phyloP scores from a whole-genome alignment of 2,888 invertebrate species.

The Pristionchus japonicus region DNA sequence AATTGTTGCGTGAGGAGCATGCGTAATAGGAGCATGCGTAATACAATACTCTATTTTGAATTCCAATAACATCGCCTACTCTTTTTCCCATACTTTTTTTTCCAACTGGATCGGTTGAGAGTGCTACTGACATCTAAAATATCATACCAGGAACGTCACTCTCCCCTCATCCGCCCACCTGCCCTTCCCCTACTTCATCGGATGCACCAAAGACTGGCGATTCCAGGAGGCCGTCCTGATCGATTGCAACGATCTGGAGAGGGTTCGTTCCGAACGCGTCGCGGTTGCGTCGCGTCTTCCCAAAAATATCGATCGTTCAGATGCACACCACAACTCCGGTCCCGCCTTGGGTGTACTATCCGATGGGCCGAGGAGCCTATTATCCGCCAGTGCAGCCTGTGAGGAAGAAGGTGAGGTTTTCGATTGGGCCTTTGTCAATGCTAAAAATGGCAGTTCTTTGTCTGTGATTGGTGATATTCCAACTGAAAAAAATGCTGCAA shows the following conservation, averaged over 20 bases:
- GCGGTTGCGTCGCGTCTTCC: no score
- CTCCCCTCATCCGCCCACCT: slow-evolving; percentile 50
- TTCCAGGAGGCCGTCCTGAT: slow-evolving; percentile 53
- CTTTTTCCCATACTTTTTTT: no score
- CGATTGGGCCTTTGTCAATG: background rate
- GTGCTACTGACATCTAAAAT: no score
- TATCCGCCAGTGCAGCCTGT: slow-evolving; percentile 4
- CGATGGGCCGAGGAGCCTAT: slow-evolving; percentile 41
- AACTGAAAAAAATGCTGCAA: no score
- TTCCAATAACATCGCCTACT: no score
- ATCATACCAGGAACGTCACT: slow-evolving; percentile 53
- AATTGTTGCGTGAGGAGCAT: no score
- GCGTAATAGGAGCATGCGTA: no score
- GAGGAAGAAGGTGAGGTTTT: background rate
- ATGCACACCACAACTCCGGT: slow-evolving; percentile 27
- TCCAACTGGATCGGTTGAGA: no score
- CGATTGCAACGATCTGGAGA: slow-evolving; percentile 49
- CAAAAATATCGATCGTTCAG: no score
- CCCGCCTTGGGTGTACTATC: slow-evolving; percentile 37
- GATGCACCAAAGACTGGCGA: slow-evolving; percentile 56
- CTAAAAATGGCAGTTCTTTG: background rate
- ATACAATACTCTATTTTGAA: no score
- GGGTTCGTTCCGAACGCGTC: background rate
- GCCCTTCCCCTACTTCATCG: slow-evolving; percentile 56
- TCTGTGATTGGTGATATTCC: no score